Conservation (phyloP, 2,888 invertebrate genomes). For the Mantis religiosa region DNA sequence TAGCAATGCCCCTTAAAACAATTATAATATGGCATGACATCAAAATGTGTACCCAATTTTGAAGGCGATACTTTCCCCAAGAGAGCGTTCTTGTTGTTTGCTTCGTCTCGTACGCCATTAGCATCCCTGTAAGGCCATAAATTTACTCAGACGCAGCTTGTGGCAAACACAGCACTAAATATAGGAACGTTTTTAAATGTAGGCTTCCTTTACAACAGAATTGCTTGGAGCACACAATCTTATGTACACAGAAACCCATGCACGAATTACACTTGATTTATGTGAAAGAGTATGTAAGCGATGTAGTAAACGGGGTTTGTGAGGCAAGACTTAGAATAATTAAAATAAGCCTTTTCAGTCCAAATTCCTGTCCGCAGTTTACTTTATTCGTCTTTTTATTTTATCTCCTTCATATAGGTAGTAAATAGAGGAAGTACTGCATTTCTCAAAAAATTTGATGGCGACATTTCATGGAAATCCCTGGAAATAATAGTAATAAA, state of each 20-base stretch:
- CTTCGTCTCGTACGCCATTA: neutral
- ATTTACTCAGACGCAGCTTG: neutral
- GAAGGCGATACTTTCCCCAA: neutral
- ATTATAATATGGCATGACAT: too few relatives aligned
- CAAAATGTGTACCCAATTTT: too few relatives aligned
- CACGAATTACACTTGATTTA: neutral
- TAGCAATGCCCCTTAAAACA: too few relatives aligned
- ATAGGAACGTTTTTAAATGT: neutral
- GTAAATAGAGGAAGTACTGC: too few relatives aligned
- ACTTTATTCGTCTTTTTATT: too few relatives aligned
- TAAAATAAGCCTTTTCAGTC: too few relatives aligned
- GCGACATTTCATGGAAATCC: too few relatives aligned
- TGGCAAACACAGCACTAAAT: neutral
- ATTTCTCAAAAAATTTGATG: too few relatives aligned
- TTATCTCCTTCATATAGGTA: too few relatives aligned
- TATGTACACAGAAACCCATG: neutral
- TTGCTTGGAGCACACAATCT: neutral
- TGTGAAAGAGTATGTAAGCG: neutral
- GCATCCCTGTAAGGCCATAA: neutral
- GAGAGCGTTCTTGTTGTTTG: neutral
- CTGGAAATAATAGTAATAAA: too few relatives aligned
- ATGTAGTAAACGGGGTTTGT: neutral
- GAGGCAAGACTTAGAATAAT: neutral
- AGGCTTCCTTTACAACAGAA: neutral
- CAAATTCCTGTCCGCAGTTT: too few relatives aligned